Evolutionary conservation across 2,888 invertebrate genomes (phyloP).

Genomic region (Aleiodes leptofemur): DNA sequence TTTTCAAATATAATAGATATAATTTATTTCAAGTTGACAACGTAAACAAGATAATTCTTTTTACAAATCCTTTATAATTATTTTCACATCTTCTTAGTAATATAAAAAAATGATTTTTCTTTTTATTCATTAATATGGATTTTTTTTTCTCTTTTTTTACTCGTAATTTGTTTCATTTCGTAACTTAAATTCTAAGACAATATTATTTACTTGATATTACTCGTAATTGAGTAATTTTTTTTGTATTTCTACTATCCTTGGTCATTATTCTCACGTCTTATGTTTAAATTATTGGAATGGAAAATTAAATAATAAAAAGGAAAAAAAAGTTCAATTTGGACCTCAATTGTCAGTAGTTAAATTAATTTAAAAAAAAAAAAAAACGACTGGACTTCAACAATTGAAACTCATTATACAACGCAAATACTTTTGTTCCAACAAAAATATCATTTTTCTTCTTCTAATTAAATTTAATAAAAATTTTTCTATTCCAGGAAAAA

Average conservation of each 20-base stretch:
- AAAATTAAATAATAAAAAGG: background rate
- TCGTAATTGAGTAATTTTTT: background rate
- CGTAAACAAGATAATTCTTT: conserved; percentile 63
- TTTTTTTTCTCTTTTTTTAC: background rate
- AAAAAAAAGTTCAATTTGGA: background rate
- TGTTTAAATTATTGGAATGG: background rate
- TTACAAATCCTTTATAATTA: conserved; percentile 40
- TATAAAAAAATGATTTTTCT: conserved; percentile 28
- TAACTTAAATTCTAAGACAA: conserved; percentile 30
- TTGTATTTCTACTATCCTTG: conserved; percentile 18
- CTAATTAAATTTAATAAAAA: background rate
- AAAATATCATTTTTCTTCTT: background rate
- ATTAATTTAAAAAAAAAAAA: too few species aligned
- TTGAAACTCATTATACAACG: too few species aligned
- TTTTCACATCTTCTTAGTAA: conserved; percentile 46
- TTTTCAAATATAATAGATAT: conserved; percentile 63
- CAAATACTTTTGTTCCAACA: background rate
- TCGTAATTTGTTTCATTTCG: too few species aligned
- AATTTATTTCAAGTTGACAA: conserved; percentile 68
- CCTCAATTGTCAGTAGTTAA: background rate
- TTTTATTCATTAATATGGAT: conserved; percentile 30
- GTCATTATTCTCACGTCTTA: conserved; percentile 17
- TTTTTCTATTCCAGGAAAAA: background rate
- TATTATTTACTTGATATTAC: conserved; percentile 12
- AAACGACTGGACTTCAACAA: too few species aligned